Base-by-base conservation (phyloP, 1,140 invertebrate genomes). In the Papilio machaon region DNA sequence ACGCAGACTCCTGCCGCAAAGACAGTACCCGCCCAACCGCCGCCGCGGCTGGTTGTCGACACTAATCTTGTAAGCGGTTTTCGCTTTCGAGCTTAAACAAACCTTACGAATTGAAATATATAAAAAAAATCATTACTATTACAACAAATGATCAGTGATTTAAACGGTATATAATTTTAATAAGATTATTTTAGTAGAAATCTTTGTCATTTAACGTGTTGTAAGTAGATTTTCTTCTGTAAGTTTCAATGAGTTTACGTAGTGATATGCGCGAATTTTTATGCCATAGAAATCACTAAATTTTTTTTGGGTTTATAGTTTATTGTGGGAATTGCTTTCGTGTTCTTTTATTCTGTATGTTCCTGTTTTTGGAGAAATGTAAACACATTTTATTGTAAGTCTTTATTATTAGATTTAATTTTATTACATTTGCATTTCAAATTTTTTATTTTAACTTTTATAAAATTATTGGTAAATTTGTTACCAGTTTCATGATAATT, bases 1-100 rank as follows among this genome's bases (percentile, higher is more conserved):
- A 93, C 92, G 92, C 91, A 93, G 90, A 85, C 91, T 92, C 91
- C 91, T 92, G 92, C 90, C 84, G 91, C 90, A 91, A 88, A 87
- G 80, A 86, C 83, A 92, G 92, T 93, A 85, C 85, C 86, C 88
- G 89, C 88, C 86, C 89, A 85, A 81, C 85, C 67, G 81, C 82
- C 87, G 87, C 64, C 35, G 82, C 79, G 88, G 81, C 80, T 81
- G 86, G 88, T 80, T 89, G 91, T 64, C 30, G 58, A 73, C 70
- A 81, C 77, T 74, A 76, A 49, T 46, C 79, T 9, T 79, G 76
- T 82, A 54, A 77, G 73, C 79, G 64, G 77, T 17, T 43, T 15
- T 23, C 80, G 79, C 80, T 46, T 47, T 54, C 79, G 82, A 60
- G 15, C 52, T 67, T 78, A 82, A 78, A 70, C 49, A 73, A 80